A percentile compares a stretch with the other conserved stretches of the same genome.
phyloP scores from a whole-genome alignment of 2,113 vertebrate genomes.

The Crocuta crocuta region DNA sequence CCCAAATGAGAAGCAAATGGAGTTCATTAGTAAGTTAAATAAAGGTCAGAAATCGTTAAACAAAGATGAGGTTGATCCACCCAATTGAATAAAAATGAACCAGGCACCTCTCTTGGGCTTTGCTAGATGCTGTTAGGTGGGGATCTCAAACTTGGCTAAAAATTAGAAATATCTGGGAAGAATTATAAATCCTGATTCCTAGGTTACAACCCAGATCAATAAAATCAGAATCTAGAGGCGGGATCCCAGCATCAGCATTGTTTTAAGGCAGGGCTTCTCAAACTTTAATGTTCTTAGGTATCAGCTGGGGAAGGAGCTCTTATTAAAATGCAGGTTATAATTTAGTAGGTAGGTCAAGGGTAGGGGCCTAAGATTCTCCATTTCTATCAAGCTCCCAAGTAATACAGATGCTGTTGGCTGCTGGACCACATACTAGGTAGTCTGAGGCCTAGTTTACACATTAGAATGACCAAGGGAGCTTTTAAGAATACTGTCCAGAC shows the following conservation, averaged over 20 bases:
- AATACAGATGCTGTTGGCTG: not conserved
- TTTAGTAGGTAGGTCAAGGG: not conserved
- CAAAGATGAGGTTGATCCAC: constrained; percentile 4
- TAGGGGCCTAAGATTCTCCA: not conserved
- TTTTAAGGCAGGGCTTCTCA: not conserved
- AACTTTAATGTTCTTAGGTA: too few species aligned
- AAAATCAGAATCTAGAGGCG: not conserved
- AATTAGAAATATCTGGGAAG: not conserved
- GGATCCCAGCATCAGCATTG: not conserved
- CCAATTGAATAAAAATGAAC: not conserved
- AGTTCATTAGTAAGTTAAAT: constrained; percentile 72
- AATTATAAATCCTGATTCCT: not conserved
- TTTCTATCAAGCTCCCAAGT: not conserved
- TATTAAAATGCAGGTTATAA: not conserved
- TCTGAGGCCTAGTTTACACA: not conserved
- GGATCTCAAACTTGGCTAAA: not conserved
- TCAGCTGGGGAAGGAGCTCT: not conserved
- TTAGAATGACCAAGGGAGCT: not conserved
- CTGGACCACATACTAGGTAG: not conserved
- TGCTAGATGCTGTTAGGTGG: not conserved
- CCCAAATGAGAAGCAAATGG: constrained; percentile 63
- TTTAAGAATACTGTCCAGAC: not conserved
- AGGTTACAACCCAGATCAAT: not conserved
- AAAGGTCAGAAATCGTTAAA: constrained; percentile 65
- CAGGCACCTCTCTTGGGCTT: not conserved